Evolutionary conservation across 2,797 vertebrate genomes (phyloP).

Genomic region (Telmatherina bonti): DNA sequence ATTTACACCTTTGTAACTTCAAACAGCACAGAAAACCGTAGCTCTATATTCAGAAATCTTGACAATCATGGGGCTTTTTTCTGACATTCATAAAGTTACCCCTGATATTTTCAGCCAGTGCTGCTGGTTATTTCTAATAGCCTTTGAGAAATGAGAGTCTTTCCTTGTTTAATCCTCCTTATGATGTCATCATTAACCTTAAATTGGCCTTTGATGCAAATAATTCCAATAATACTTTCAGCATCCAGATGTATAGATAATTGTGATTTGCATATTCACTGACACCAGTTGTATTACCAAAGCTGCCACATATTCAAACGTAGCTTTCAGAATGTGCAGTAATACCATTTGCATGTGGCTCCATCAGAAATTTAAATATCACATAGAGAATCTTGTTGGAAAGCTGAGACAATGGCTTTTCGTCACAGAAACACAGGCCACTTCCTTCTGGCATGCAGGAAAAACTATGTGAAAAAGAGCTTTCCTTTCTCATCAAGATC

Average conservation of each 20-base stretch:
- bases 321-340: constrained; percentile 30
- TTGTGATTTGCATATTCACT: constrained; percentile 33
- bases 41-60: neutral
- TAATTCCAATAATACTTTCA: constrained; percentile 24
- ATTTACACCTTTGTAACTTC: neutral
- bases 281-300: constrained; percentile 19
- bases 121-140: constrained; percentile 5
- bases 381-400: constrained; percentile 28
- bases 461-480: neutral
- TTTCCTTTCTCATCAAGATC: constrained; percentile 20
- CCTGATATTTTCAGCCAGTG: neutral
- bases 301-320: constrained; percentile 30
- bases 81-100: neutral
- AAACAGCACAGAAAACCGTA: neutral
- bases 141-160: constrained; percentile 2
- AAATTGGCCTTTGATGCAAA: constrained; percentile 38
- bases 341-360: constrained; percentile 40
- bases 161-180: neutral
- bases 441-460: constrained; percentile 2
- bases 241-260: constrained; percentile 30
- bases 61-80: neutral
- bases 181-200: constrained; percentile 3
- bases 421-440: constrained; percentile 20
- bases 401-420: constrained; percentile 25
- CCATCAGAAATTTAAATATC: constrained; percentile 40